phyloP scores from a whole-genome alignment of 2,797 vertebrate species.

The Anableps anableps region DNA sequence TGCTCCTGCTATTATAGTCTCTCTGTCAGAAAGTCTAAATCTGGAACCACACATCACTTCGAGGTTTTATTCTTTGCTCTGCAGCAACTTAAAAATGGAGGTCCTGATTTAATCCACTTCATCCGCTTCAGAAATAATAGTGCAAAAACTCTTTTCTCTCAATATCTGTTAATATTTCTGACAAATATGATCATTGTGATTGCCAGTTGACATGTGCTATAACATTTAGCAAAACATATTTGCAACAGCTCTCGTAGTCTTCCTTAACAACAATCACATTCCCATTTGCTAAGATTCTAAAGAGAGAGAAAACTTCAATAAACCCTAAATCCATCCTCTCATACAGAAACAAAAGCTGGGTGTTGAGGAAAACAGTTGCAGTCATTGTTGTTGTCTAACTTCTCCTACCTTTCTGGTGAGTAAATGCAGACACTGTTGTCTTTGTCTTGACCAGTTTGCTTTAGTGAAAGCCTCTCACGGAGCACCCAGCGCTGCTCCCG shows the following conservation, averaged over 20 bases:
- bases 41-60: conserved; percentile 29
- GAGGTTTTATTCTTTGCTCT: conserved; percentile 22
- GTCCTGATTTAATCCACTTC: neutral
- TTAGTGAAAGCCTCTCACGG: conserved; percentile 47
- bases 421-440: conserved; percentile 48
- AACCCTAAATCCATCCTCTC: too few relatives aligned
- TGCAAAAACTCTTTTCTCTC: neutral
- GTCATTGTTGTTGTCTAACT: conserved; percentile 17
- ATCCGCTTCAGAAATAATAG: neutral
- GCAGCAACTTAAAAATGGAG: conserved; percentile 14
- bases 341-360: neutral
- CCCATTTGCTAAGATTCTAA: neutral
- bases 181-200: neutral
- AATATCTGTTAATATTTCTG: too few relatives aligned
- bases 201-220: neutral
- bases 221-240: neutral
- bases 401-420: conserved; percentile 34
- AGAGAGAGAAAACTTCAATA: neutral
- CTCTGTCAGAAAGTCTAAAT: conserved; percentile 45
- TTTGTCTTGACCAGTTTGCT: conserved; percentile 63
- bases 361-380: conserved; percentile 11
- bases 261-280: conserved; percentile 7
- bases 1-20: conserved; percentile 53
- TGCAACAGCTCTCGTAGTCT: neutral
- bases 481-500: conserved; percentile 37